These are phyloP conservation scores for Heliocidaris erythrogramma DNA, from an alignment of 35 echinoderm and acorn worm genomes.

Conservation along the genomic window DNA sequence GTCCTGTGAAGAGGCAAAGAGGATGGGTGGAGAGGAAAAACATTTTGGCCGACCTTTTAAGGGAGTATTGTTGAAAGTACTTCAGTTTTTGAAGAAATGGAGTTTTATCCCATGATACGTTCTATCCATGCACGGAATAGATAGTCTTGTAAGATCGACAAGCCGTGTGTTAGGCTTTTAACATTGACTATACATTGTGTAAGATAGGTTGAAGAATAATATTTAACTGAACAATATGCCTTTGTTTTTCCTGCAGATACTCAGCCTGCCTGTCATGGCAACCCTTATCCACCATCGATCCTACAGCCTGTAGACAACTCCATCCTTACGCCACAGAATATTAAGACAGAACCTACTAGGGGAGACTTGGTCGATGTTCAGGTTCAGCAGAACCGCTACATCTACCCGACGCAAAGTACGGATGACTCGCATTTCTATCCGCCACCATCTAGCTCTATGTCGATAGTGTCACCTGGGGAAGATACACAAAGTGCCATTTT, in stretches of 20 bases:
- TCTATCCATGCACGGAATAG: too few relatives aligned
- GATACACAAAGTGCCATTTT: background rate
- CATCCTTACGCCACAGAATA: background rate
- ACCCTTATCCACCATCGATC: background rate
- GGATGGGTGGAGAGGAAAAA: too few relatives aligned
- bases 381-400: background rate
- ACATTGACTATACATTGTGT: too few relatives aligned
- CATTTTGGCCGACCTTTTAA: too few relatives aligned
- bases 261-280: background rate
- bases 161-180: too few relatives aligned
- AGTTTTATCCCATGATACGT: too few relatives aligned
- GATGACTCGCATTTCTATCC: background rate
- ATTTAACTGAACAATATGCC: background rate
- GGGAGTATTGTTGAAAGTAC: too few relatives aligned
- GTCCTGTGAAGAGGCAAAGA: too few relatives aligned
- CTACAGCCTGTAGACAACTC: background rate
- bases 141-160: too few relatives aligned
- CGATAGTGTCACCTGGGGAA: background rate
- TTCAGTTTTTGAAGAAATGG: too few relatives aligned
- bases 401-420: background rate
- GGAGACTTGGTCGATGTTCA: background rate
- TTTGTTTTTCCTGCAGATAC: background rate
- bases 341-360: background rate
- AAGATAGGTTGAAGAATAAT: background rate
- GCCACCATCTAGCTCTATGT: background rate